Conservation (phyloP, 2,888 invertebrate species). For the Chrysolina americana region DNA sequence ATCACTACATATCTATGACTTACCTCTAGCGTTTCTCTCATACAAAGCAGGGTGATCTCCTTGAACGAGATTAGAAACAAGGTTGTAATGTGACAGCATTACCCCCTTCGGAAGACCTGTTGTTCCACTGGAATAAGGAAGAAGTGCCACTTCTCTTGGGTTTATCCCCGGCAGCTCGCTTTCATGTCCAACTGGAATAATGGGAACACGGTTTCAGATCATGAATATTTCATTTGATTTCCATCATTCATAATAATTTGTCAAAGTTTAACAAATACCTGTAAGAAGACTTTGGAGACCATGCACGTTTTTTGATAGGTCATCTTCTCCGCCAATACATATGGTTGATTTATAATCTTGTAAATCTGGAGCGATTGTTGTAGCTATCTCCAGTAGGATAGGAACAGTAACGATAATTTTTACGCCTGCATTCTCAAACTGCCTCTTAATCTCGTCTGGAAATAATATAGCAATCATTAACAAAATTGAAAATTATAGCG, state of each 20-base stretch:
- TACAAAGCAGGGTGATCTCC: conserved; percentile 61
- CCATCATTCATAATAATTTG: not conserved
- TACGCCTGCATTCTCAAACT: conserved; percentile 76
- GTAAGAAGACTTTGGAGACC: conserved; percentile 67
- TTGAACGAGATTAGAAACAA: conserved; percentile 70
- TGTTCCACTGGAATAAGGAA: conserved; percentile 82
- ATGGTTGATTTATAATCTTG: conserved; percentile 76
- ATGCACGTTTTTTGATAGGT: conserved; percentile 66
- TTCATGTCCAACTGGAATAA: conserved; percentile 60
- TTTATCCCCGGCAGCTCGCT: conserved; percentile 70
- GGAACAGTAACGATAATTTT: conserved; percentile 78
- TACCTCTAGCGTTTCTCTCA: conserved; percentile 57
- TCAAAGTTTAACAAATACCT: conserved; percentile 32
- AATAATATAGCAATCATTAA: conserved; percentile 44
- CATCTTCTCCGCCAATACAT: conserved; percentile 76
- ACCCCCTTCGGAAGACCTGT: conserved; percentile 89
- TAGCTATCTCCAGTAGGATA: conserved; percentile 75
- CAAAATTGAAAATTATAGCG: no score
- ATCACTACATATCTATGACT: conserved; percentile 20
- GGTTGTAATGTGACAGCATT: conserved; percentile 80
- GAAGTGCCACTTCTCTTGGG: conserved; percentile 72
- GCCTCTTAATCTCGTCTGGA: conserved; percentile 76
- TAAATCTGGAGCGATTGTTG: conserved; percentile 72
- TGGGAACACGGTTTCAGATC: not conserved
- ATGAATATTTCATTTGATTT: not conserved